phyloP scores from a whole-genome alignment of 2,888 invertebrate species.

The Metacarcinus magister region DNA sequence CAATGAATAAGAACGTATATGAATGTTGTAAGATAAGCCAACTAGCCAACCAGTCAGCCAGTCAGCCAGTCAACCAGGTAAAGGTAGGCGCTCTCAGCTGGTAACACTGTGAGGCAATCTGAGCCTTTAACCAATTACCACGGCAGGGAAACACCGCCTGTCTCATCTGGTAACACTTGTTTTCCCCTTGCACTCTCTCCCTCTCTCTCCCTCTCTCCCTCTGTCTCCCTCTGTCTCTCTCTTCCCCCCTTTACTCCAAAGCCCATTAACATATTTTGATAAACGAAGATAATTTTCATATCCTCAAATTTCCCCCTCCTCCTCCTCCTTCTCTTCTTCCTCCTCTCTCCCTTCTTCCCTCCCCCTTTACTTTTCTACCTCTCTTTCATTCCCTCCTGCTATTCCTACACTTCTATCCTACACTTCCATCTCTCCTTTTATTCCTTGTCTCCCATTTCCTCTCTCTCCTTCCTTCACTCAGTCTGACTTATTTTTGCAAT shows the following conservation, averaged over 20 bases:
- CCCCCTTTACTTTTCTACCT: neutral
- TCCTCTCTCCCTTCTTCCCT: neutral
- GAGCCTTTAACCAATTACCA: constrained; percentile 55
- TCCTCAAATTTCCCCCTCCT: neutral
- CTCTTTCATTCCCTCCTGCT: neutral
- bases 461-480: neutral
- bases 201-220: neutral
- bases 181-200: constrained; percentile 4
- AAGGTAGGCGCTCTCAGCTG: constrained; percentile 1
- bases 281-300: constrained; percentile 35
- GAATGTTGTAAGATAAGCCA: neutral
- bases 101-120: constrained; percentile 62
- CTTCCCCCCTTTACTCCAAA: neutral
- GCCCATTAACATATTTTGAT: neutral
- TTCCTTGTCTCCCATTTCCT: neutral
- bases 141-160: constrained; percentile 52
- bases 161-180: constrained; percentile 48
- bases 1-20: neutral
- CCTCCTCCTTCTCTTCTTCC: constrained; percentile 42
- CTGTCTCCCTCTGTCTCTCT: neutral
- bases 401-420: neutral
- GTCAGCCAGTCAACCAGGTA: neutral
- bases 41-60: neutral
- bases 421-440: neutral
- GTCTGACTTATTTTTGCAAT: neutral